A percentile compares a stretch with the other conserved stretches of the same genome.
Evolutionary conservation across 2,888 invertebrate species (phyloP).

Genomic region (Pollenia amentaria): DNA sequence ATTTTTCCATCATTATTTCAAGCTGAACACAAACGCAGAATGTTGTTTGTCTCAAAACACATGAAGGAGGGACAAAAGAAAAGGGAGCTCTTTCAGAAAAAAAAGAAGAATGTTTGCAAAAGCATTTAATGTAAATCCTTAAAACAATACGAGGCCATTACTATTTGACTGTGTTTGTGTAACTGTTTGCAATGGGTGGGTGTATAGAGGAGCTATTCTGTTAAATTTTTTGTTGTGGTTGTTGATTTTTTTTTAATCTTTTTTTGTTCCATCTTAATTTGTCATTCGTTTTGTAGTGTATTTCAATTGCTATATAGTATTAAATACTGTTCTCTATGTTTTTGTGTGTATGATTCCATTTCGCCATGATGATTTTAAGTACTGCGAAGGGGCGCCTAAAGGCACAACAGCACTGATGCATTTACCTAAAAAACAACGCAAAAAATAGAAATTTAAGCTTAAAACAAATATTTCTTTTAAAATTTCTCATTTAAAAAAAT

Average conservation of each 20-base stretch:
- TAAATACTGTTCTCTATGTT: constrained; percentile 38
- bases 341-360: constrained; percentile 49
- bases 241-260: background rate
- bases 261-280: constrained; percentile 65
- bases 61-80: constrained; percentile 27
- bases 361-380: constrained; percentile 68
- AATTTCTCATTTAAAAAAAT: constrained; percentile 47
- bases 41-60: constrained; percentile 28
- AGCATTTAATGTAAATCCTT: constrained; percentile 74
- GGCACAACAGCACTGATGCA: constrained; percentile 68
- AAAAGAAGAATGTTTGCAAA: constrained; percentile 58
- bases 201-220: constrained; percentile 53
- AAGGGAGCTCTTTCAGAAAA: constrained; percentile 31
- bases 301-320: constrained; percentile 42
- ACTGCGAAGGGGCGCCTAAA: constrained; percentile 66
- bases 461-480: constrained; percentile 55
- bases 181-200: constrained; percentile 39
- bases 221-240: constrained; percentile 25
- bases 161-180: constrained; percentile 48
- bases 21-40: constrained; percentile 22
- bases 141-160: constrained; percentile 73
- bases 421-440: constrained; percentile 62
- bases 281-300: constrained; percentile 71
- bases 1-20: constrained; percentile 46
- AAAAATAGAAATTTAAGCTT: constrained; percentile 58